Conservation (phyloP, 2,113 vertebrate genomes). For the Tretioscincus oriximinensis region DNA sequence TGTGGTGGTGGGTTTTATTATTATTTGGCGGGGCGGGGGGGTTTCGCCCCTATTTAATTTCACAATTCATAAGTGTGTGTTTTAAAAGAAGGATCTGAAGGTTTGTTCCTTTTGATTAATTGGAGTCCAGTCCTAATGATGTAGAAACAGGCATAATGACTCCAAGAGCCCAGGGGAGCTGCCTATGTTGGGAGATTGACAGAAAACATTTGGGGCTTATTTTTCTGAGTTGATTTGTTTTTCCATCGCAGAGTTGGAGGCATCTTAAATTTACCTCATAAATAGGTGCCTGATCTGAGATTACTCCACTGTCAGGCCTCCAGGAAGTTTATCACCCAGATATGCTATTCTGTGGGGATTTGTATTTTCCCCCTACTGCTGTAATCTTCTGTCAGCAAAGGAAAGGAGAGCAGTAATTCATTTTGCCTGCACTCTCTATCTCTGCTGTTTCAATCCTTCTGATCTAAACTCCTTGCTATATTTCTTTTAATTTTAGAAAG, state of each 20-base stretch:
- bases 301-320: slow-evolving; percentile 10
- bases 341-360: slow-evolving; percentile 26
- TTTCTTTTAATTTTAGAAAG: slow-evolving; percentile 44
- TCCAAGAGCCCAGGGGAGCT: slow-evolving; percentile 1
- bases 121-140: slow-evolving; percentile 31
- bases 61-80: slow-evolving; percentile 32
- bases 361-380: slow-evolving; percentile 21
- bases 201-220: slow-evolving; percentile 31
- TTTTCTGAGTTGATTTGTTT: slow-evolving; percentile 27
- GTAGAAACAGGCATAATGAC: slow-evolving; percentile 50
- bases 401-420: slow-evolving; percentile 40
- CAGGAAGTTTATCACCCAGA: slow-evolving; percentile 41
- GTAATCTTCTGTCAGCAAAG: slow-evolving; percentile 47
- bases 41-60: slow-evolving; percentile 52
- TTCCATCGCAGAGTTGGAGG: background rate
- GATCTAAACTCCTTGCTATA: slow-evolving; percentile 29
- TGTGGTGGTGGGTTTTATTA: slow-evolving; percentile 4
- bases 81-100: slow-evolving; percentile 47
- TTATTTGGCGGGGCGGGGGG: no score
- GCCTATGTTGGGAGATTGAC: slow-evolving; percentile 16
- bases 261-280: slow-evolving; percentile 50
- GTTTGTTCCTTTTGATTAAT: slow-evolving; percentile 61
- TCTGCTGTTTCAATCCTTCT: slow-evolving; percentile 21
- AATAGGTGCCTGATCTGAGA: slow-evolving; percentile 46
- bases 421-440: slow-evolving; percentile 24